A percentile compares a stretch with the other conserved stretches of the same genome.
These are phyloP conservation scores for Drosophila recens DNA, from an alignment of 2,888 invertebrate genomes.

Conservation along the genomic window DNA sequence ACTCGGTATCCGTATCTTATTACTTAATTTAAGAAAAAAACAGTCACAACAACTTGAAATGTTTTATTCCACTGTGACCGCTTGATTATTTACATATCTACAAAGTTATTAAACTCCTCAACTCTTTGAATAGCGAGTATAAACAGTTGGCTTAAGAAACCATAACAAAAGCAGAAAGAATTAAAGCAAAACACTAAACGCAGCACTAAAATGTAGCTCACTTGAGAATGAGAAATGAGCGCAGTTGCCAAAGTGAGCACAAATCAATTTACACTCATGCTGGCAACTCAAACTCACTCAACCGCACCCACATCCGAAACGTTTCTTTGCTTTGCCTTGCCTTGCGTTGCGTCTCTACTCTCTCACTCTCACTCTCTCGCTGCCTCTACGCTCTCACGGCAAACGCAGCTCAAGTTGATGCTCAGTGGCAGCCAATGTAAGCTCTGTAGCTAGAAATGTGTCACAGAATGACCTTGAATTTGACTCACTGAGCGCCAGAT, in stretches of 20 bases:
- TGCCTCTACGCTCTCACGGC: constrained; percentile 26
- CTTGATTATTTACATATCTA: no score
- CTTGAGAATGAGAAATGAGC: constrained; percentile 35
- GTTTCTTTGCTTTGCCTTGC: background rate
- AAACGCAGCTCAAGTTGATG: constrained; percentile 19
- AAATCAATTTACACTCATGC: constrained; percentile 33
- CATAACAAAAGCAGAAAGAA: constrained; percentile 19
- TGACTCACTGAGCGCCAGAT: constrained; percentile 50
- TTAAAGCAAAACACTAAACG: constrained; percentile 18
- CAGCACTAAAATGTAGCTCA: constrained; percentile 31
- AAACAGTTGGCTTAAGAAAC: constrained; percentile 17
- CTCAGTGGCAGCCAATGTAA: constrained; percentile 59
- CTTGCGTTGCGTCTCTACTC: background rate
- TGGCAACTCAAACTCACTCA: constrained; percentile 62
- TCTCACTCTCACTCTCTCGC: no score
- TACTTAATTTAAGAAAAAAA: no score
- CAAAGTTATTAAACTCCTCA: background rate
- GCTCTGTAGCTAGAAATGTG: constrained; percentile 69
- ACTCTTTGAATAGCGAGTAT: background rate
- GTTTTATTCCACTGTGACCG: no score
- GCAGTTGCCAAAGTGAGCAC: constrained; percentile 27
- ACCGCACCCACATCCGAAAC: constrained; percentile 67
- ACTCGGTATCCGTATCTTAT: background rate
- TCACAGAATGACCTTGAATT: constrained; percentile 75
- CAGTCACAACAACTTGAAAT: no score